These are phyloP conservation scores for Podarcis siculus DNA, from an alignment of 2,797 vertebrate genomes.

Conservation along the genomic window DNA sequence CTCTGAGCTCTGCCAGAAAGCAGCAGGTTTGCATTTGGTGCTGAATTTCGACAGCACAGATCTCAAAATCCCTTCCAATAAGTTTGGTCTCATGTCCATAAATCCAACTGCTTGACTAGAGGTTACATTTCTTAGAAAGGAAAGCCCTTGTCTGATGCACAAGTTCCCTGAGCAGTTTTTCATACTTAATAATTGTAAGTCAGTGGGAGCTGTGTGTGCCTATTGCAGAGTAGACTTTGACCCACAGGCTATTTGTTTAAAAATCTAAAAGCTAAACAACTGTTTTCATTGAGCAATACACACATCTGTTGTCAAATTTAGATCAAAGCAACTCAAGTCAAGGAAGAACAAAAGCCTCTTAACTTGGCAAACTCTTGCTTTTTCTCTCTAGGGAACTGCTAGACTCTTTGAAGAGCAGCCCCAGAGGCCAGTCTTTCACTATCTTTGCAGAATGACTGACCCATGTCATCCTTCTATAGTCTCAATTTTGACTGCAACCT, in stretches of 20 bases:
- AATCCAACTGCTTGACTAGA: rapidly evolving
- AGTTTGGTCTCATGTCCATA: not conserved
- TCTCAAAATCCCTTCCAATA: not conserved
- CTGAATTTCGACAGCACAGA: not conserved
- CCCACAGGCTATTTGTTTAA: constrained; percentile 51
- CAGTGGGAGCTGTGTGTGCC: constrained; percentile 16
- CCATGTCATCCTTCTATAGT: not conserved
- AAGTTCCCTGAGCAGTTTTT: not conserved
- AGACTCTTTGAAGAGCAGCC: constrained; percentile 43
- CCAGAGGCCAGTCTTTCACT: constrained; percentile 21
- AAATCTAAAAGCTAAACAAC: constrained; percentile 49
- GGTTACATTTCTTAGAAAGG: not conserved
- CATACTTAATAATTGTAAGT: not conserved
- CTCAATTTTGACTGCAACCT: not conserved
- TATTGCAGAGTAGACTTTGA: constrained; percentile 42
- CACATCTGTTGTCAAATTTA: constrained; percentile 60
- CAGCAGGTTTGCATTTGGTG: no score
- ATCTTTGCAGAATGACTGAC: not conserved
- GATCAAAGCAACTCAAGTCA: constrained; percentile 58
- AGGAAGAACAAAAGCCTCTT: constrained; percentile 46
- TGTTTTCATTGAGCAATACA: constrained; percentile 47
- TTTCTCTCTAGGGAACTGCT: constrained; percentile 48
- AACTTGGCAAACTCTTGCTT: constrained; percentile 47
- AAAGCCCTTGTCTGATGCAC: not conserved
- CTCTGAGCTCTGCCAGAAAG: no score